Conservation (phyloP, 2,113 vertebrate species). For the Piprites chloris region DNA sequence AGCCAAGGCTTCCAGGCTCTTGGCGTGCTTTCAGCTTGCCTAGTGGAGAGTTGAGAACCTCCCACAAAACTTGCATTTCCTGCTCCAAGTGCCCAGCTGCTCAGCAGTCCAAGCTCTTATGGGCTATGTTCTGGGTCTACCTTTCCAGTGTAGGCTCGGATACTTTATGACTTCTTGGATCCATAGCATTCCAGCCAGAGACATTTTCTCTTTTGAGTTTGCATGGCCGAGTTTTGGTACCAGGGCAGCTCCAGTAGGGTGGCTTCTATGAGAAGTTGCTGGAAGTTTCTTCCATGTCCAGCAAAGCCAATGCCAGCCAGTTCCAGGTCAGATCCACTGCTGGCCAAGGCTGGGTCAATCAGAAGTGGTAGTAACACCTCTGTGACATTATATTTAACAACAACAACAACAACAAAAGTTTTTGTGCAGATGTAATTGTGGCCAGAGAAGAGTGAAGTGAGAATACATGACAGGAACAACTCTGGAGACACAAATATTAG, state of each 20-base stretch:
- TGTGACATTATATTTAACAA: neutral
- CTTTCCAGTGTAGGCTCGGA: neutral
- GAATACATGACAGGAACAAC: neutral
- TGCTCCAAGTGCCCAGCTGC: neutral
- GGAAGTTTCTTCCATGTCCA: neutral
- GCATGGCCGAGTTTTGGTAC: neutral
- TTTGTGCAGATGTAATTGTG: too few species aligned
- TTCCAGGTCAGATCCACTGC: neutral
- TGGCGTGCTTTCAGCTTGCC: neutral
- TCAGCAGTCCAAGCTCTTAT: neutral
- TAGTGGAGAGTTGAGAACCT: neutral
- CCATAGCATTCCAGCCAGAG: neutral
- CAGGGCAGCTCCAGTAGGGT: neutral
- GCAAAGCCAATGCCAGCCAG: neutral
- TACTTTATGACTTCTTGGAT: neutral
- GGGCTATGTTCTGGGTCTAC: neutral
- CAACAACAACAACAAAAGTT: neutral
- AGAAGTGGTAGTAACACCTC: neutral
- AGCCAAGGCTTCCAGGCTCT: neutral
- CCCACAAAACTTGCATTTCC: neutral
- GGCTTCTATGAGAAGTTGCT: neutral
- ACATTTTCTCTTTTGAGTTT: neutral
- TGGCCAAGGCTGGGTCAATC: neutral
- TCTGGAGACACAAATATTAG: too few species aligned
- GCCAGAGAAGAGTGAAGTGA: neutral